Percentiles rank a stretch among this genome's conserved stretches.
Conservation (phyloP, 2,888 invertebrate species). For the Plagodis pulveraria region DNA sequence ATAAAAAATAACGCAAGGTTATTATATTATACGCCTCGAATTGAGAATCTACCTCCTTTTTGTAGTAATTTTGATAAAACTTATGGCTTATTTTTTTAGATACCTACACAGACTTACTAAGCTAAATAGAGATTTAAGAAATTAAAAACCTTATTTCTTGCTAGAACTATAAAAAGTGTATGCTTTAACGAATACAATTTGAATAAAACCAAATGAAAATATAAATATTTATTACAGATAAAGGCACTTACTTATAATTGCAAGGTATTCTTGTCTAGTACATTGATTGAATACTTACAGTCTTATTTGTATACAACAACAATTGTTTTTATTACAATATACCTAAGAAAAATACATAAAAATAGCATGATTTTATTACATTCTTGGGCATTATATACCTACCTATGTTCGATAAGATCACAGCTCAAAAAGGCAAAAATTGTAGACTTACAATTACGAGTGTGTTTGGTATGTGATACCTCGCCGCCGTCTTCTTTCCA, state of each 20-base stretch:
- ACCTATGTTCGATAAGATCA: constrained; percentile 55
- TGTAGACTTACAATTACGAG: constrained; percentile 64
- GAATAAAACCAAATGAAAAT: constrained; percentile 24
- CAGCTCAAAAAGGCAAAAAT: constrained; percentile 71
- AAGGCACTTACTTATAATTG: constrained; percentile 32
- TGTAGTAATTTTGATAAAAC: no score
- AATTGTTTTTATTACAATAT: constrained; percentile 16
- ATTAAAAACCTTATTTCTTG: no score
- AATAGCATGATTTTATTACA: constrained; percentile 30
- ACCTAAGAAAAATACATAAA: constrained; percentile 21
- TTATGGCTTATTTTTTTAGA: no score
- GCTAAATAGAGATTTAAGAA: no score
- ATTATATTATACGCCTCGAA: no score
- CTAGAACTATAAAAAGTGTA: no score
- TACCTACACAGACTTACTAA: no score
- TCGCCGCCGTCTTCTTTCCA: constrained; percentile 86
- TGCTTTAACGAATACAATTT: background rate
- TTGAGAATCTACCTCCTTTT: no score
- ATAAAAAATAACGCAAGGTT: no score
- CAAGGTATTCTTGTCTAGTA: constrained; percentile 22
- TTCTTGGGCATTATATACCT: constrained; percentile 37
- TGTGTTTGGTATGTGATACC: constrained; percentile 71
- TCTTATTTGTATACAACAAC: constrained; percentile 30
- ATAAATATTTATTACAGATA: constrained; percentile 39
- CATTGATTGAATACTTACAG: constrained; percentile 24